Evolutionary conservation across 30 jellyfish, hydroid and myxozoan species (phyloP), one percentile per base, ranked within the genome.

Genomic region (Catostylus mosaicus): DNA sequence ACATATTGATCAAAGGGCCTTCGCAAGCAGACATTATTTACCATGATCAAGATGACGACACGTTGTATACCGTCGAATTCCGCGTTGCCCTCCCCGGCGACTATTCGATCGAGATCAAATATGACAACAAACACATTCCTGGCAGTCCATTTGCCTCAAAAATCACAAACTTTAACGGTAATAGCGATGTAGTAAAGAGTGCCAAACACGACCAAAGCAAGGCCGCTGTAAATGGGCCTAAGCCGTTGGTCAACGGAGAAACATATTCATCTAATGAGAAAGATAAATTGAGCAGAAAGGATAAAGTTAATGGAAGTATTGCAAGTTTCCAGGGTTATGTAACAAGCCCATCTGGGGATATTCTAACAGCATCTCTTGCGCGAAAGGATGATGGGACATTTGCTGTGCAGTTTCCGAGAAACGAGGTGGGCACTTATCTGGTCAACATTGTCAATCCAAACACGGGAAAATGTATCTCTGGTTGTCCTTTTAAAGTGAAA

Each of bases 1-100:
- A 92, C 66, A 87, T 92, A 18, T 87, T 92, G 30, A 75, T 92
- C 27, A 86, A 79, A 56, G 98, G 98, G 9, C 97, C 95, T 31
- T 92, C 98, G 7, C 96, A 92, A 43, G 98, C 98, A 6, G 87
- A 96, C 33, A 92, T 92, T 20, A 78, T 79, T 29, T 92, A 75
- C 83, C 85, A 77, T 36, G 98, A 92, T 60, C 87, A 86, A 33
- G 95, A 85, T 51, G 95, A 79, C 48, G 98, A 92, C 67, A 96
- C 96, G 20, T 37, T 92, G 5, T 92, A 85, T 76, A 79, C 88
- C 0, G 92, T 92, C 14, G 91, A 92, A 45, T 92, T 75, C 77
- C 86, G 80, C 10, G 96, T 85, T 9, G 23, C 95, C 59, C 60
- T 87, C 51, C 98, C 98, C 0, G 98, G 98, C 33, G 97, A 86